Base-by-base conservation (phyloP, 2,888 invertebrate genomes). In the Aplocera efformata region DNA sequence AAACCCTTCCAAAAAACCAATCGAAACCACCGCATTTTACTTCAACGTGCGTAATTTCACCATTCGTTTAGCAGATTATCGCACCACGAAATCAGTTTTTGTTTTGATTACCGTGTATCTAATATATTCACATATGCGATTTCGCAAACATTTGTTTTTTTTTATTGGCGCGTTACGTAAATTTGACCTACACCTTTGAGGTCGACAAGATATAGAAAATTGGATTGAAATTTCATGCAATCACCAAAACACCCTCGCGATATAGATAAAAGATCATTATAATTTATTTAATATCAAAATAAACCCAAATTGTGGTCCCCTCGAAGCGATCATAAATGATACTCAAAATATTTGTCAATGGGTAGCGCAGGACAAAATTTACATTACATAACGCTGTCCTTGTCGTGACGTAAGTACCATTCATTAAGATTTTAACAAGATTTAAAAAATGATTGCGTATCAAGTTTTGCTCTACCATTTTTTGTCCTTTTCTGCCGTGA, bases 141-240 rank as follows among this genome's bases (percentile, higher is more conserved):
- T 41, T 51, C 32, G 42, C 43, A 33, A 31, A 33, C 29, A 40
- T 46, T 48, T 45, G 48, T 42, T 32, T 53, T 42, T 55, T 62
- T 67, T 63, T 61, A 51, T 54, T 5, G 13, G 13, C 44, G 46
- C 44, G 72, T 84, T 83, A 82, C 81, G 80, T 84, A 80, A 85
- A 82, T 28, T 60, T 58, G 34, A 56, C 57, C 56, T 53, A 28
- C 53, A 60, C 53, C 60, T 62, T 61, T 50, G 46, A 63, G 77
- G 83, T 84, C 84, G 68, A 84, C 85, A 83, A 67, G 54, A 66
- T 68, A 71, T 69, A 63, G n/a, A n/a, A n/a, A n/a, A n/a, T n/a
- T n/a, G n/a, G n/a, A n/a, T n/a, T n/a, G n/a, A n/a, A n/a, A n/a
- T n/a, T n/a, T n/a, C n/a, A n/a, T n/a, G 13, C 5, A 17, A 17